Evolutionary conservation across 2,113 vertebrate species (phyloP).

Genomic region (Pygoscelis adeliae): DNA sequence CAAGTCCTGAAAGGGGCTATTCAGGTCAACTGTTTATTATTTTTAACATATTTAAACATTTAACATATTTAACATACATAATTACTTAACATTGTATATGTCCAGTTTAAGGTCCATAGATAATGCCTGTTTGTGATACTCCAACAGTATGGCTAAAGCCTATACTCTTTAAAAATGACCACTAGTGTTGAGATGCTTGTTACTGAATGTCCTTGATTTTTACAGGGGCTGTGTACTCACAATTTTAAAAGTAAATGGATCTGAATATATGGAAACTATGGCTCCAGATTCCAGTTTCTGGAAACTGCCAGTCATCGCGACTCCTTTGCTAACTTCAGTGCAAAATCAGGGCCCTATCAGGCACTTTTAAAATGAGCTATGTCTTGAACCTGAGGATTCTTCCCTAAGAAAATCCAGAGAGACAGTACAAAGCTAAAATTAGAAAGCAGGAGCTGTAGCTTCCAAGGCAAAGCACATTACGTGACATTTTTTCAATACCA

Average conservation of each 20-base stretch:
- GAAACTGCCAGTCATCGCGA: background rate
- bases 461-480: slow-evolving; percentile 25
- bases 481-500: slow-evolving; percentile 49
- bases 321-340: background rate
- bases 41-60: background rate
- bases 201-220: background rate
- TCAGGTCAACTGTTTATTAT: background rate
- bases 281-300: background rate
- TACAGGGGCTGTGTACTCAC: background rate
- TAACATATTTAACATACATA: background rate
- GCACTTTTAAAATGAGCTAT: background rate
- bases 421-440: slow-evolving; percentile 56
- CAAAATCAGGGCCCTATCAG: background rate
- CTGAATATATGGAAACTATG: background rate
- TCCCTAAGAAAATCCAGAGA: slow-evolving; percentile 30
- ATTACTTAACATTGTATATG: background rate
- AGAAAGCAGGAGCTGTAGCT: slow-evolving; percentile 41
- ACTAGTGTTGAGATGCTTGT: background rate
- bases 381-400: background rate
- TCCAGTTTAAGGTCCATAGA: background rate
- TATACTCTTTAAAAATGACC: background rate
- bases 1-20: background rate
- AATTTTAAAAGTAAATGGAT: background rate
- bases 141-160: background rate
- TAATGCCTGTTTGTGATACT: background rate